These are phyloP conservation scores for Nyctibius grandis DNA, from an alignment of 2,797 vertebrate species.

Conservation along the genomic window DNA sequence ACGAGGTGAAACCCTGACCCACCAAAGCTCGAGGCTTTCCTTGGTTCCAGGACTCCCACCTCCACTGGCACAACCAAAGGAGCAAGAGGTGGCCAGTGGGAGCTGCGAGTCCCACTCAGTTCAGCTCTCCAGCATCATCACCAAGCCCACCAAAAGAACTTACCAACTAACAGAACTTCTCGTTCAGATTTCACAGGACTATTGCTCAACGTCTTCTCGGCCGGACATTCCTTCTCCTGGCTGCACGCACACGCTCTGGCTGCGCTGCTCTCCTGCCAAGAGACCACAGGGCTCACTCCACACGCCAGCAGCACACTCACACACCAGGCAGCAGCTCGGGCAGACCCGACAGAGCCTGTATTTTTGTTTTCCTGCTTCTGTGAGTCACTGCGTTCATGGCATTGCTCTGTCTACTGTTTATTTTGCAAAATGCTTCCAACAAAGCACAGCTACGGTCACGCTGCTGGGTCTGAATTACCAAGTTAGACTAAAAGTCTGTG, in stretches of 20 bases:
- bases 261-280: constrained; percentile 74
- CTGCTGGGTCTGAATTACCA: neutral
- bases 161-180: constrained; percentile 90
- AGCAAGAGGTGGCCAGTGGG: neutral
- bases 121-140: neutral
- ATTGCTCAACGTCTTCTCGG: constrained; percentile 76
- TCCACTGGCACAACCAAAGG: neutral
- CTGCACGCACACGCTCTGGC: constrained; percentile 82
- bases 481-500: neutral
- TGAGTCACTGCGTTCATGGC: neutral
- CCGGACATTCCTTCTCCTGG: constrained; percentile 85
- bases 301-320: neutral
- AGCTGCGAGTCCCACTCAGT: neutral
- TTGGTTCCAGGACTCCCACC: neutral
- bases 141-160: neutral
- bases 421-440: neutral
- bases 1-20: neutral
- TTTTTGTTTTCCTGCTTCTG: neutral
- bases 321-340: neutral
- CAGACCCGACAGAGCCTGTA: neutral
- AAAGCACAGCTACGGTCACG: neutral
- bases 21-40: neutral
- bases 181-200: constrained; percentile 88
- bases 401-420: accelerated
- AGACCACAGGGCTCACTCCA: neutral